phyloP scores from a whole-genome alignment of 1,140 invertebrate species.

The Helicoverpa armigera region DNA sequence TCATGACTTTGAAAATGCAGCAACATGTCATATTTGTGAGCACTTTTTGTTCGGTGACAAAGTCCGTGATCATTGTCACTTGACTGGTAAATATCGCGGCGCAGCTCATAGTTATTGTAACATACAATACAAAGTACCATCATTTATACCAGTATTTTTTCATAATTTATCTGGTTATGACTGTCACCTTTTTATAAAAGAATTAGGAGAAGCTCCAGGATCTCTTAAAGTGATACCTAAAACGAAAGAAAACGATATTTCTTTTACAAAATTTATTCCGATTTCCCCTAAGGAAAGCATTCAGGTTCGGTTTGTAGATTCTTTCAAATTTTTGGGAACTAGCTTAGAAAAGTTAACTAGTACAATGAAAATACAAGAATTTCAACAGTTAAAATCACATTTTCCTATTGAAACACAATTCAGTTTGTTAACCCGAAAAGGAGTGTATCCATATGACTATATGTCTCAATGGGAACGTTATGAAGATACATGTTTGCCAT shows the following conservation, averaged over 20 bases:
- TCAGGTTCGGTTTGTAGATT: background rate
- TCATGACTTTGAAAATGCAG: background rate
- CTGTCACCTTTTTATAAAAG: conserved; percentile 71
- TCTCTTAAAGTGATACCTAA: background rate
- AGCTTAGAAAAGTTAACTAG: background rate
- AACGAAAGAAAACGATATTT: conserved; percentile 1
- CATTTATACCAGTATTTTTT: conserved; percentile 64
- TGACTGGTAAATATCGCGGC: conserved; percentile 62
- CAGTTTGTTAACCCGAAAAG: conserved; percentile 27
- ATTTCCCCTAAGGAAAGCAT: background rate
- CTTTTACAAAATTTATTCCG: background rate
- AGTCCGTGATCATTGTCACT: conserved; percentile 65
- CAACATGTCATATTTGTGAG: conserved; percentile 14
- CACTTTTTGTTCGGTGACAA: conserved; percentile 1
- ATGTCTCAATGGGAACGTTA: conserved; percentile 29
- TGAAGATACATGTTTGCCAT: conserved; percentile 34
- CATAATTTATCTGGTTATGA: conserved; percentile 66
- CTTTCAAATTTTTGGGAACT: background rate
- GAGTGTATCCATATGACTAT: conserved; percentile 50
- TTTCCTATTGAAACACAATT: conserved; percentile 24
- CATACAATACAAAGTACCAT: conserved; percentile 59
- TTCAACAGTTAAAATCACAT: background rate
- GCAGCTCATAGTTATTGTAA: conserved; percentile 65
- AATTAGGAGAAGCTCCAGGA: conserved; percentile 22
- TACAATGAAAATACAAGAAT: background rate